Evolutionary conservation across 2,797 vertebrate genomes (phyloP).

Genomic region (Danio aesculapii): DNA sequence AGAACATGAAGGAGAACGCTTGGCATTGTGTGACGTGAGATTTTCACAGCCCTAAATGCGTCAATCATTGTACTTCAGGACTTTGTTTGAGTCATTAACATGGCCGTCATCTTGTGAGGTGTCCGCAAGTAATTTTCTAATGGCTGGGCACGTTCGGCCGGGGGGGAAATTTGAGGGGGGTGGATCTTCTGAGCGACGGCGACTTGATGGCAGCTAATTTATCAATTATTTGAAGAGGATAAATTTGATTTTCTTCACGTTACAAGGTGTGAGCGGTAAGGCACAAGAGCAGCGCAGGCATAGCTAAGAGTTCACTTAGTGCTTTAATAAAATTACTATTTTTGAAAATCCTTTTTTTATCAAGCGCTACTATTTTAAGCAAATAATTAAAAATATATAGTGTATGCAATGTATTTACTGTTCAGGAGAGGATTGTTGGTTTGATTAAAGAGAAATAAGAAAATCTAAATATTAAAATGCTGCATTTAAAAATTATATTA

Average conservation of each 20-base stretch:
- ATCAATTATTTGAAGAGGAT: constrained; percentile 41
- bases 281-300: not conserved
- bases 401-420: too few species aligned
- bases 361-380: not conserved
- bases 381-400: too few species aligned
- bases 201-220: constrained; percentile 32
- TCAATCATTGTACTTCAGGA: constrained; percentile 52
- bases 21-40: constrained; percentile 60
- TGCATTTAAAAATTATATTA: too few species aligned
- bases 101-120: constrained; percentile 41
- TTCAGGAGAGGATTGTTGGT: too few species aligned
- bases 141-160: constrained; percentile 53
- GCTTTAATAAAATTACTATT: not conserved
- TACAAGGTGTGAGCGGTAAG: not conserved
- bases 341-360: not conserved
- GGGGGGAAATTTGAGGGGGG: constrained; percentile 42
- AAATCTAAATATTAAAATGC: too few species aligned
- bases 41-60: constrained; percentile 60
- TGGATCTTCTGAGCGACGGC: constrained; percentile 34
- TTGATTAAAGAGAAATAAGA: too few species aligned
- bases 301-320: not conserved
- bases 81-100: constrained; percentile 61
- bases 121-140: constrained; percentile 57
- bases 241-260: constrained; percentile 9
- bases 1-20: constrained; percentile 50